Percentiles rank a stretch among this genome's conserved stretches.
These are phyloP conservation scores for Heliangelus exortis DNA, from an alignment of 2,797 vertebrate species.

Conservation along the genomic window DNA sequence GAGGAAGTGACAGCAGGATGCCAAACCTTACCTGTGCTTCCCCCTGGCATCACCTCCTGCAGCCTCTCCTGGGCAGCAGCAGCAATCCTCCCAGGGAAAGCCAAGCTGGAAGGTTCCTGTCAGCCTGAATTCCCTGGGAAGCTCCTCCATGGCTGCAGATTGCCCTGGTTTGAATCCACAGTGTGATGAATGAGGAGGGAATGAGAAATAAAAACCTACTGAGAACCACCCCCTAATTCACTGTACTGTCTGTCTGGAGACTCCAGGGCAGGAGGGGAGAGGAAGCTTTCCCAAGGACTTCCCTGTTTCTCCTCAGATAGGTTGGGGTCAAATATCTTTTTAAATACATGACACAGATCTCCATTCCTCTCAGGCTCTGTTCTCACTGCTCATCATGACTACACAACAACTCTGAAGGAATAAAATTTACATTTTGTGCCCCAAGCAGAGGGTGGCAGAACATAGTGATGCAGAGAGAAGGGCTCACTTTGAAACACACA, in stretches of 20 bases:
- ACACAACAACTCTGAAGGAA: background rate
- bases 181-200: background rate
- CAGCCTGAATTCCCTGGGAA: background rate
- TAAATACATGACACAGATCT: background rate
- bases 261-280: background rate
- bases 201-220: background rate
- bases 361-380: background rate
- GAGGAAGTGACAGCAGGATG: background rate
- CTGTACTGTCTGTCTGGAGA: background rate
- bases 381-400: background rate
- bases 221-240: background rate
- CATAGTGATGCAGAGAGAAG: background rate
- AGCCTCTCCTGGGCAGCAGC: background rate
- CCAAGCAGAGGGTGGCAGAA: background rate
- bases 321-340: background rate
- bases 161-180: background rate
- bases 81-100: background rate
- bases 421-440: background rate
- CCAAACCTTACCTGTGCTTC: fast-evolving
- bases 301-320: background rate
- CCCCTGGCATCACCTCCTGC: background rate
- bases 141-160: background rate
- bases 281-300: background rate
- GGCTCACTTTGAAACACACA: background rate
- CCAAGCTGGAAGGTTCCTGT: background rate